phyloP scores from a whole-genome alignment of 2,888 invertebrate species.

The Lagria hirta region DNA sequence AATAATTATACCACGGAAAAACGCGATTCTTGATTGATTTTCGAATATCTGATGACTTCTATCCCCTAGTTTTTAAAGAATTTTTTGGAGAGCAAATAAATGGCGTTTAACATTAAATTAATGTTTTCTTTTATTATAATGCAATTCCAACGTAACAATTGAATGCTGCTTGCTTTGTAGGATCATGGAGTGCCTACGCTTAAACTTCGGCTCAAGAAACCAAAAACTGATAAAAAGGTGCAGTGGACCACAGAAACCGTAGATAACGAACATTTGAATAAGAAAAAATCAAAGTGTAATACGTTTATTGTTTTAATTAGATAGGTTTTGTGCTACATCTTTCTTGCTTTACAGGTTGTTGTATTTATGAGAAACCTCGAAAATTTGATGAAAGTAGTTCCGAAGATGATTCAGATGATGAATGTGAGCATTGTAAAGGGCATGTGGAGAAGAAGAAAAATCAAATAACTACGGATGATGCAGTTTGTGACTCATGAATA shows the following conservation, averaged over 20 bases:
- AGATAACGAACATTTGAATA: constrained; percentile 93
- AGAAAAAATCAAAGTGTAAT: constrained; percentile 96
- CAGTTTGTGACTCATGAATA: too few relatives aligned
- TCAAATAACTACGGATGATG: constrained; percentile 4
- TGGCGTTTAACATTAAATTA: too few relatives aligned
- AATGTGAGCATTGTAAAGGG: constrained; percentile 85
- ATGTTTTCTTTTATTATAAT: too few relatives aligned
- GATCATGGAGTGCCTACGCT: constrained; percentile 61
- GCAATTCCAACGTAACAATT: too few relatives aligned
- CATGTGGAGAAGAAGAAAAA: constrained; percentile 66
- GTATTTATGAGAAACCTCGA: constrained; percentile 89
- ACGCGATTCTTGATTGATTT: too few relatives aligned
- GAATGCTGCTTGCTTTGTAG: constrained; percentile 39
- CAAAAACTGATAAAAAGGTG: constrained; percentile 75
- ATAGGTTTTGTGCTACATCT: constrained; percentile 1
- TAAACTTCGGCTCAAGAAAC: constrained; percentile 67
- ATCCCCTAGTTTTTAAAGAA: too few relatives aligned
- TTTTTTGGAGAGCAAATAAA: too few relatives aligned
- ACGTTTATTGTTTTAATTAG: too few relatives aligned
- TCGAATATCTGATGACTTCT: too few relatives aligned
- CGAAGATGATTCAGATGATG: constrained; percentile 69
- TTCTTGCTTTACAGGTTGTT: constrained; percentile 69
- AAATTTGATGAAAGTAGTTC: constrained; percentile 87
- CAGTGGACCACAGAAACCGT: constrained; percentile 89
- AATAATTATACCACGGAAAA: too few relatives aligned